phyloP scores from a whole-genome alignment of 2,888 invertebrate species.

The Nomada lathburiana region DNA sequence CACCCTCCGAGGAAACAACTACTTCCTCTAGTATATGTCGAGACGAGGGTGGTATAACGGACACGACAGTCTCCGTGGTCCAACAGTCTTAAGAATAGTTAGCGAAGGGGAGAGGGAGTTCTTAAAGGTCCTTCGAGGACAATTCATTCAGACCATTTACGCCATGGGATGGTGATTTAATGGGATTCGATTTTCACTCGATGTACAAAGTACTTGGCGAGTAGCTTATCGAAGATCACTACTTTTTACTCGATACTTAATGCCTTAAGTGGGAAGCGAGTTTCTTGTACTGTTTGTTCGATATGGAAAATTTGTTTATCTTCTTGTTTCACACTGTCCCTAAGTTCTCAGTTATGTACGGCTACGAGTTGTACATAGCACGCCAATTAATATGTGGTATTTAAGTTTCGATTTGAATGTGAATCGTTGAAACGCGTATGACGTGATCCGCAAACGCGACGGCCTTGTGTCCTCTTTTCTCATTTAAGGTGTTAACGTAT shows the following conservation, averaged over 20 bases:
- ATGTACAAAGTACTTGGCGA: slow-evolving; percentile 64
- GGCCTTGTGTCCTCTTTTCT: too few species aligned
- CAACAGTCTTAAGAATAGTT: slow-evolving; percentile 75
- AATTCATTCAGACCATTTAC: slow-evolving; percentile 26
- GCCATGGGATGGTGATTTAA: slow-evolving; percentile 20
- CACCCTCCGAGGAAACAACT: slow-evolving; percentile 79
- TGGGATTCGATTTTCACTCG: slow-evolving; percentile 44
- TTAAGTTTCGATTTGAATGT: too few species aligned
- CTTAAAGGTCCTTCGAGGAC: slow-evolving; percentile 1
- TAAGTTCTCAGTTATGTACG: too few species aligned
- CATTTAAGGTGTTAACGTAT: too few species aligned
- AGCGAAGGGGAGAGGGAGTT: background rate
- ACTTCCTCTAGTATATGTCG: slow-evolving; percentile 81
- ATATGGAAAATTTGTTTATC: too few species aligned
- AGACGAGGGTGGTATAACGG: slow-evolving; percentile 74
- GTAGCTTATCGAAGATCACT: slow-evolving; percentile 51
- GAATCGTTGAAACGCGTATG: too few species aligned
- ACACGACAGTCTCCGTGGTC: slow-evolving; percentile 75
- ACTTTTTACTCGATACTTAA: slow-evolving; percentile 59
- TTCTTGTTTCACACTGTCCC: too few species aligned
- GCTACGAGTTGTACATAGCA: too few species aligned
- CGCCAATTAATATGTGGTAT: too few species aligned
- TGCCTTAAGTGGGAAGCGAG: background rate
- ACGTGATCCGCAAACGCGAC: too few species aligned
- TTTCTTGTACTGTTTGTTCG: too few species aligned